These are phyloP conservation scores for Melozone crissalis DNA, from an alignment of 2,113 vertebrate species.

Conservation along the genomic window DNA sequence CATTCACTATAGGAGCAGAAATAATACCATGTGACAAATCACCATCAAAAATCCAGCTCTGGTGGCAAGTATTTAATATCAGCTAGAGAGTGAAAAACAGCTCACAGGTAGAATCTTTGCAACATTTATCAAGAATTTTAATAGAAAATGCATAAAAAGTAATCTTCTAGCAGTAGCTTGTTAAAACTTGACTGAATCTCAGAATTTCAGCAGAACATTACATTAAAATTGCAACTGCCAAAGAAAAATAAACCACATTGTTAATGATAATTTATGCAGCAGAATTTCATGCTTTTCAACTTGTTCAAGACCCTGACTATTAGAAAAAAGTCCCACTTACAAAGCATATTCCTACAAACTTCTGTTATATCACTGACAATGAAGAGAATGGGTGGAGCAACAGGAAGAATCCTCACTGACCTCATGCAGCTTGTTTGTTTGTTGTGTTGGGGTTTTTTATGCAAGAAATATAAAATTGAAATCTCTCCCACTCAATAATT, in stretches of 20 bases:
- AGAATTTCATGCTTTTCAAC: constrained; percentile 40
- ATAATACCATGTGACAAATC: constrained; percentile 51
- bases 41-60: constrained; percentile 26
- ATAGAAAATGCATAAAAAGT: constrained; percentile 49
- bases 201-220: constrained; percentile 23
- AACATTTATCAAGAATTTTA: constrained; percentile 64
- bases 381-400: neutral
- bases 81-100: constrained; percentile 18
- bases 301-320: neutral
- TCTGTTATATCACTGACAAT: neutral
- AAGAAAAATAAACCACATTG: constrained; percentile 35
- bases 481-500: neutral
- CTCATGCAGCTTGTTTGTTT: neutral
- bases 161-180: constrained; percentile 15
- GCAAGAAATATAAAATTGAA: neutral
- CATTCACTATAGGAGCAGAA: constrained; percentile 16
- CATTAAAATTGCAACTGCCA: constrained; percentile 51
- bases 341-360: neutral
- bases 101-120: constrained; percentile 39
- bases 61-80: constrained; percentile 39
- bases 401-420: neutral
- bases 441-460: neutral
- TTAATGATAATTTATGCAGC: constrained; percentile 44
- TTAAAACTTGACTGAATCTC: constrained; percentile 50
- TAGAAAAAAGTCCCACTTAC: neutral